Conservation (phyloP, 2,113 vertebrate species). For the Pangasianodon hypophthalmus region DNA sequence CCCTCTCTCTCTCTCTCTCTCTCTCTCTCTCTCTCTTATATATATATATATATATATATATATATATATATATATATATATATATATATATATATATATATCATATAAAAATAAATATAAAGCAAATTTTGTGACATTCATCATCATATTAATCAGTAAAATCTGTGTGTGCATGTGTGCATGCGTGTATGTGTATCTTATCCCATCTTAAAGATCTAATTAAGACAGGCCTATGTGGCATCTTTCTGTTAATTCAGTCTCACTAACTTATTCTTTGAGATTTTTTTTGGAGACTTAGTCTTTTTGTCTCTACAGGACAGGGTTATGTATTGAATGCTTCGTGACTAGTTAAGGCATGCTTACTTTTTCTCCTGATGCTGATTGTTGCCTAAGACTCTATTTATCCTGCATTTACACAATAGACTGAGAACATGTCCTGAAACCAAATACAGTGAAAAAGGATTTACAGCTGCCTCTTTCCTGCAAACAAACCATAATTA, state of each 20-base stretch:
- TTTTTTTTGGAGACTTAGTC: background rate
- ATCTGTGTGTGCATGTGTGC: too few species aligned
- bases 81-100: too few species aligned
- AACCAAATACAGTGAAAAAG: slow-evolving; percentile 57
- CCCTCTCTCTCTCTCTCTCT: too few species aligned
- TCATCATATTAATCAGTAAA: too few species aligned
- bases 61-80: too few species aligned
- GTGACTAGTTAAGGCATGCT: slow-evolving; percentile 32
- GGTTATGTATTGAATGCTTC: background rate
- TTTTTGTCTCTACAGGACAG: background rate
- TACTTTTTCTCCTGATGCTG: slow-evolving; percentile 15
- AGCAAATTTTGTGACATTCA: too few species aligned
- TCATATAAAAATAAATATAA: too few species aligned
- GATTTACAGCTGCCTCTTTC: slow-evolving; percentile 57
- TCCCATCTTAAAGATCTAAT: background rate
- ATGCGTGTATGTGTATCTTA: background rate
- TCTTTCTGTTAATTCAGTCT: slow-evolving; percentile 10
- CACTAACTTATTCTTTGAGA: background rate
- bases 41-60: too few species aligned
- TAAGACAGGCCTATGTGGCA: background rate
- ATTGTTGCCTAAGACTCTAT: slow-evolving; percentile 50
- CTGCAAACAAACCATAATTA: slow-evolving; percentile 63
- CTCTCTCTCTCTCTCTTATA: too few species aligned
- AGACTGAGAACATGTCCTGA: slow-evolving; percentile 52
- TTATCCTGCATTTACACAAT: slow-evolving; percentile 64